Percentiles rank a stretch among this genome's conserved stretches.
Evolutionary conservation across 2,113 vertebrate genomes (phyloP).

Genomic region (Tinamus guttatus): DNA sequence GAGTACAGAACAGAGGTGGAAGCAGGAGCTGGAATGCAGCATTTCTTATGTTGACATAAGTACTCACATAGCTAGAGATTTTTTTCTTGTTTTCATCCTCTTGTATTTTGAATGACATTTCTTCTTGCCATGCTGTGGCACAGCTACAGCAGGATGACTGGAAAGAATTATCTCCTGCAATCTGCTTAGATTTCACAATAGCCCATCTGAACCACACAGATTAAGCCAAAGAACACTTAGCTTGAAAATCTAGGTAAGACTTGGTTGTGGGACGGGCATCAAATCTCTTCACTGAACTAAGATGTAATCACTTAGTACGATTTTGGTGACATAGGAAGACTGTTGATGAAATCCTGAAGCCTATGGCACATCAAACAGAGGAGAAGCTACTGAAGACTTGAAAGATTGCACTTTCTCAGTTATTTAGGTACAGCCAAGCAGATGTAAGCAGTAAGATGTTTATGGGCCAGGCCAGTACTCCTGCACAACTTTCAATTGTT

Average conservation of each 20-base stretch:
- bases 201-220: neutral
- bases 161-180: neutral
- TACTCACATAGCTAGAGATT: neutral
- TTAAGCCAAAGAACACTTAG: neutral
- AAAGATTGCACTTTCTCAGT: neutral
- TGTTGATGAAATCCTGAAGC: neutral
- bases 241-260: neutral
- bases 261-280: neutral
- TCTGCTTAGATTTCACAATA: neutral
- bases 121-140: neutral
- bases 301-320: neutral
- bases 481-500: too few species aligned
- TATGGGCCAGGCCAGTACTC: neutral
- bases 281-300: neutral
- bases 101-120: neutral
- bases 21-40: neutral
- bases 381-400: neutral
- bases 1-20: neutral
- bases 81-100: neutral
- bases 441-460: neutral
- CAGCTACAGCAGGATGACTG: neutral
- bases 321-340: neutral
- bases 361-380: neutral
- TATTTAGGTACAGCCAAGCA: neutral
- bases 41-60: neutral